These are phyloP conservation scores for Sycophaga agraensis DNA, from an alignment of 1,140 invertebrate genomes.

Conservation along the genomic window DNA sequence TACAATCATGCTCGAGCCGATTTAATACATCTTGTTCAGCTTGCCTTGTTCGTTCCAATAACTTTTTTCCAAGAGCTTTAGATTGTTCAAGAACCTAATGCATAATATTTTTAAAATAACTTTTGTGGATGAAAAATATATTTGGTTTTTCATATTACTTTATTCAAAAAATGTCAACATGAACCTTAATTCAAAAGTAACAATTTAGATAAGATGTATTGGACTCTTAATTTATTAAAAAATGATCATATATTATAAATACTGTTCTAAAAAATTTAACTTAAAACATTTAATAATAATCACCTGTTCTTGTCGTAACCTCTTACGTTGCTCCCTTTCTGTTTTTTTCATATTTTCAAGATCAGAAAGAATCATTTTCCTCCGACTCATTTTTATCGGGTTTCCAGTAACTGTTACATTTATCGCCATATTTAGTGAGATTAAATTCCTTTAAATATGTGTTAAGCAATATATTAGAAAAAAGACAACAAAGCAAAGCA, in stretches of 20 bases:
- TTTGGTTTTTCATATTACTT: too few species aligned
- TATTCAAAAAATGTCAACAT: too few species aligned
- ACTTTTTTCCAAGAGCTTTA: conserved; percentile 56
- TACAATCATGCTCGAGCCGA: conserved; percentile 50
- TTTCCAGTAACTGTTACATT: conserved; percentile 59
- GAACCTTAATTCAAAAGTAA: neutral
- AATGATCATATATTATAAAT: too few species aligned
- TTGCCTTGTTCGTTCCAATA: conserved; percentile 55
- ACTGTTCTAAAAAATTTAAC: too few species aligned
- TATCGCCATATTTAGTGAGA: conserved; percentile 55
- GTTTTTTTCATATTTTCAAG: conserved; percentile 53
- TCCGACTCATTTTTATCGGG: conserved; percentile 51
- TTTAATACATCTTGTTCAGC: conserved; percentile 50
- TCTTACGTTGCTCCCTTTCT: conserved; percentile 57
- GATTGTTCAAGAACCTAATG: conserved; percentile 59
- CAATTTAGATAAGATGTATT: too few species aligned
- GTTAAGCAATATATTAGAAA: conserved; percentile 4
- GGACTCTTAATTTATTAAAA: too few species aligned
- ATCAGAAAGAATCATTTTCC: conserved; percentile 55
- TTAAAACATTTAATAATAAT: conserved; percentile 15
- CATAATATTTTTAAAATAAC: conserved; percentile 1
- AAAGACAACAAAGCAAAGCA: too few species aligned
- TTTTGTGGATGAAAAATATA: neutral
- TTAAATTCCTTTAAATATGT: neutral
- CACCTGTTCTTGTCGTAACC: conserved; percentile 60